phyloP scores from a whole-genome alignment of 2,888 invertebrate species.

The Trypoxylon attenuatum region DNA sequence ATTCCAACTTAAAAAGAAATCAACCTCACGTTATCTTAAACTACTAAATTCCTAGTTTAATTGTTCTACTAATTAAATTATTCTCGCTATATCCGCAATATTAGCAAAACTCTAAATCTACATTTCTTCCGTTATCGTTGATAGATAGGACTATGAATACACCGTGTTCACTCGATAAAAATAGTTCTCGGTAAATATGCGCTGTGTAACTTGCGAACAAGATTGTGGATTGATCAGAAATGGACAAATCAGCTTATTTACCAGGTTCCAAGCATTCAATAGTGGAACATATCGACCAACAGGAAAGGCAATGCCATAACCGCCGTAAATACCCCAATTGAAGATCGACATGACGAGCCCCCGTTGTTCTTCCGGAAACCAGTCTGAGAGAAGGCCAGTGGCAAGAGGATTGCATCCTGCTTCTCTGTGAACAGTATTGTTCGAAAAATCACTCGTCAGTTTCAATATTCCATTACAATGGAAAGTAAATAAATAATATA shows the following conservation, averaged over 20 bases:
- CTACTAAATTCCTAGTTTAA: too few species aligned
- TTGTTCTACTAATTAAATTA: too few species aligned
- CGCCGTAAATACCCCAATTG: constrained; percentile 97
- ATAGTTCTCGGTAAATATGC: too few species aligned
- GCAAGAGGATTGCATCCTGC: constrained; percentile 92
- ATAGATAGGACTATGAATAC: too few species aligned
- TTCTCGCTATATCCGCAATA: not conserved
- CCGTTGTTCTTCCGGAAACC: constrained; percentile 87
- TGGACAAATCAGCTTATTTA: too few species aligned
- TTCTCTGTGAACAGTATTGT: constrained; percentile 82
- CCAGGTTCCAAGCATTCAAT: constrained; percentile 84
- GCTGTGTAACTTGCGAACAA: too few species aligned
- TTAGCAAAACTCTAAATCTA: not conserved
- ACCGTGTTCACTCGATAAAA: too few species aligned
- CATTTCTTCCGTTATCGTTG: too few species aligned
- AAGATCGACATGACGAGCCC: constrained; percentile 94
- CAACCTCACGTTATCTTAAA: too few species aligned
- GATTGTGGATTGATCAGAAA: too few species aligned
- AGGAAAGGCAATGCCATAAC: constrained; percentile 94
- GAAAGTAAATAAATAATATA: constrained; percentile 2
- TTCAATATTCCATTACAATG: not conserved
- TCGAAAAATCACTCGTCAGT: not conserved
- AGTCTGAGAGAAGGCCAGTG: constrained; percentile 88
- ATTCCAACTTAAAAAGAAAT: too few species aligned
- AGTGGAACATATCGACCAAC: constrained; percentile 90